Evolutionary conservation across 2,888 invertebrate species (phyloP).

Genomic region (Trissolcus brochymenae): DNA sequence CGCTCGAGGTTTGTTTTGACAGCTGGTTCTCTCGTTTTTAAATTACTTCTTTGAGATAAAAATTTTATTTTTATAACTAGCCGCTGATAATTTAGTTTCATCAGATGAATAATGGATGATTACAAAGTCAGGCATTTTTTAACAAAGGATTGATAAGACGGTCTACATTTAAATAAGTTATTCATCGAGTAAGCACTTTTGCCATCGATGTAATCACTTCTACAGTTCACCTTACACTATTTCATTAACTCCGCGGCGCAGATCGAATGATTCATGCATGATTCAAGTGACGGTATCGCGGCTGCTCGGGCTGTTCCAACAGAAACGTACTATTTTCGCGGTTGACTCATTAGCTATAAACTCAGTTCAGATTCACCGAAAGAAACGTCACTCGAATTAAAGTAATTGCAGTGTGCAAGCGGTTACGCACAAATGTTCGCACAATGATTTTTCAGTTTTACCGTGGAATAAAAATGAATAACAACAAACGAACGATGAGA

Average conservation of each 20-base stretch:
- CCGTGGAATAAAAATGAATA: not conserved
- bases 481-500: not conserved
- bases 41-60: too few species aligned
- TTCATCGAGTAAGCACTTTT: slow-evolving; percentile 48
- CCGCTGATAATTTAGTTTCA: slow-evolving; percentile 23
- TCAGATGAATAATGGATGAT: slow-evolving; percentile 47
- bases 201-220: slow-evolving; percentile 48
- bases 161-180: slow-evolving; percentile 49
- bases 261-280: slow-evolving; percentile 47
- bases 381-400: slow-evolving; percentile 41
- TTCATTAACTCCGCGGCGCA: slow-evolving; percentile 35
- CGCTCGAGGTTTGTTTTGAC: too few species aligned
- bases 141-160: slow-evolving; percentile 51
- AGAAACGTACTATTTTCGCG: slow-evolving; percentile 44
- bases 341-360: slow-evolving; percentile 43
- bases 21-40: too few species aligned
- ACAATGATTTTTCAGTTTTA: slow-evolving; percentile 29
- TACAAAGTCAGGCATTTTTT: slow-evolving; percentile 34
- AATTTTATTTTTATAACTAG: too few species aligned
- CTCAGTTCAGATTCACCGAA: slow-evolving; percentile 22
- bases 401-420: slow-evolving; percentile 37
- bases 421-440: too few species aligned
- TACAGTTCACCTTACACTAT: slow-evolving; percentile 50
- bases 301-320: not conserved
- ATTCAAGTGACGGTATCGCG: slow-evolving; percentile 30